phyloP scores from a whole-genome alignment of 1,140 invertebrate species.

The Liolophura sinensis region DNA sequence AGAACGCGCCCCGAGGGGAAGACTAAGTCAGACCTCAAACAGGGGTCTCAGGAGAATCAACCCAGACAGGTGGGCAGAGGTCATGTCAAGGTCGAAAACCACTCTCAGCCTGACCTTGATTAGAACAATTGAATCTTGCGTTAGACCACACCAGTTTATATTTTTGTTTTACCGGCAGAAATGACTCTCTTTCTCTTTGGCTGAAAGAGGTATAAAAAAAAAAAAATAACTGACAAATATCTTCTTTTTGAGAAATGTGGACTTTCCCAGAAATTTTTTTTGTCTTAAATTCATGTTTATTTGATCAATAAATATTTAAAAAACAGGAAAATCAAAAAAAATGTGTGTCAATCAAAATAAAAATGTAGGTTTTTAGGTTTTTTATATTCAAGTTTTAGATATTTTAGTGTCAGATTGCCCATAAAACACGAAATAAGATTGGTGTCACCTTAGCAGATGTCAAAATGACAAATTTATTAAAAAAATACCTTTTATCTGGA shows the following conservation, averaged over 20 bases:
- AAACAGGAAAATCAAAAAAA: too few relatives aligned
- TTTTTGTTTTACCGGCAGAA: too few relatives aligned
- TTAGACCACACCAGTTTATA: neutral
- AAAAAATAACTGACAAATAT: too few relatives aligned
- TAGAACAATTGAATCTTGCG: neutral
- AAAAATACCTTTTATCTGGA: neutral
- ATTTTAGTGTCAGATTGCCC: too few relatives aligned
- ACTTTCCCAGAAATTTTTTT: too few relatives aligned
- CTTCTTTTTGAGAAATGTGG: too few relatives aligned
- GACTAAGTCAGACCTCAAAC: constrained; percentile 87
- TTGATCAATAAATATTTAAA: too few relatives aligned
- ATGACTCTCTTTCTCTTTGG: neutral
- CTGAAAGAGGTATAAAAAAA: neutral
- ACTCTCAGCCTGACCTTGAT: neutral
- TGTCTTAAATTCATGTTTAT: too few relatives aligned
- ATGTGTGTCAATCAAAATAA: too few relatives aligned
- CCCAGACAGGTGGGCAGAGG: constrained; percentile 77
- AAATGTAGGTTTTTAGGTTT: too few relatives aligned
- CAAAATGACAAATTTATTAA: neutral
- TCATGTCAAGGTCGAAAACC: neutral
- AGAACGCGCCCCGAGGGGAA: constrained; percentile 69
- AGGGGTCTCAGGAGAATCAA: constrained; percentile 82
- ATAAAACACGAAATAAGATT: too few relatives aligned
- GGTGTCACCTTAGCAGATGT: neutral
- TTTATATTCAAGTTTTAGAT: too few relatives aligned